Conservation (phyloP, 2,888 invertebrate genomes). For the Synergus itoensis region DNA sequence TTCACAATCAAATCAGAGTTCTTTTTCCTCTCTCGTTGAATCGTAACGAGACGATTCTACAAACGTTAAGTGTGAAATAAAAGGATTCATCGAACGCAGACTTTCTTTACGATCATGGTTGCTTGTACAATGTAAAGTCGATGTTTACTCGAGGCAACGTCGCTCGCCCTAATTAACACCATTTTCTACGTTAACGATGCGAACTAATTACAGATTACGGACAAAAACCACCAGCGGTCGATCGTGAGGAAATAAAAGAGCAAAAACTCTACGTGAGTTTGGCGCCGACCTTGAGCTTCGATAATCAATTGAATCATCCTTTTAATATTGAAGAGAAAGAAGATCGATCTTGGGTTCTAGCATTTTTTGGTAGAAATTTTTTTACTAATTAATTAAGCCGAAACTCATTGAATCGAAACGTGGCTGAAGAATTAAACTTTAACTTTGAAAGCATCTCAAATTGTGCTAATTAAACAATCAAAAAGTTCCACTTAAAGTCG, state of each 20-base stretch:
- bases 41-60: neutral
- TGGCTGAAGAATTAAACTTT: no score
- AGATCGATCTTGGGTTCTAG: no score
- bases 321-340: neutral
- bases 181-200: slow-evolving; percentile 43
- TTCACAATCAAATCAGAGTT: no score
- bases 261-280: slow-evolving; percentile 44
- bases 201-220: slow-evolving; percentile 42
- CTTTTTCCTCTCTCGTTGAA: neutral
- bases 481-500: no score
- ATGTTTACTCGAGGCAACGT: slow-evolving; percentile 36
- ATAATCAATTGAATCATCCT: neutral
- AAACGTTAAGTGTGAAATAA: neutral
- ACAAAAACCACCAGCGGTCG: slow-evolving; percentile 39
- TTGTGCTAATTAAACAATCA: no score
- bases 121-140: slow-evolving; percentile 2
- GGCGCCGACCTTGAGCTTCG: neutral
- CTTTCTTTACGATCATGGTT: slow-evolving; percentile 18
- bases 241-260: slow-evolving; percentile 15
- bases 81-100: neutral
- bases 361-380: no score
- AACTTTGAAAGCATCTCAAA: no score
- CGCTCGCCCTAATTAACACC: slow-evolving; percentile 34
- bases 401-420: no score
- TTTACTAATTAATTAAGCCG: no score